Evolutionary conservation across 2,888 invertebrate species (phyloP).

Genomic region (Isoperla grammatica): DNA sequence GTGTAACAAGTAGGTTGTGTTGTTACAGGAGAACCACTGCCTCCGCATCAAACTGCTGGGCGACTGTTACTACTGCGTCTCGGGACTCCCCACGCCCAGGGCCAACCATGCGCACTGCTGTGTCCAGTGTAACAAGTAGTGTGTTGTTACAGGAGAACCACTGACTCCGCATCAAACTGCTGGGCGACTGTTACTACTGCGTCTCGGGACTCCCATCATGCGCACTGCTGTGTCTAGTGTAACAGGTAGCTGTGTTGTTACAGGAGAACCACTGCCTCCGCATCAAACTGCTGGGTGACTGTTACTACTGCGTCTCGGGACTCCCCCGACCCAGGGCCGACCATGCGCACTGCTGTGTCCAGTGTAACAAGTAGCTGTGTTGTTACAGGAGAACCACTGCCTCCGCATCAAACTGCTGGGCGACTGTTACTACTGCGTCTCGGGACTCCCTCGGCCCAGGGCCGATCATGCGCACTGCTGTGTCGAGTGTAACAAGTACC

Average conservation of each 20-base stretch:
- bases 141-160: conserved; percentile 82
- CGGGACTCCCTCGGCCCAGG: conserved; percentile 77
- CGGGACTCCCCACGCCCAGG: conserved; percentile 67
- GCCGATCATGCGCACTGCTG: too few species aligned
- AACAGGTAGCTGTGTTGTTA: too few species aligned
- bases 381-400: conserved; percentile 81
- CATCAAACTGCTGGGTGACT: conserved; percentile 85
- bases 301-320: conserved; percentile 87
- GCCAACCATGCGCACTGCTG: conserved; percentile 84
- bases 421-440: conserved; percentile 89
- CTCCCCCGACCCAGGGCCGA: too few species aligned
- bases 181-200: conserved; percentile 91
- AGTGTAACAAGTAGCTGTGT: too few species aligned
- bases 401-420: conserved; percentile 83
- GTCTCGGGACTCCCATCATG: conserved; percentile 80
- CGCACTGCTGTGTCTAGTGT: conserved; percentile 89
- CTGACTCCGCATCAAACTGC: conserved; percentile 80
- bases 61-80: conserved; percentile 89
- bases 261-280: conserved; percentile 85
- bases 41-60: conserved; percentile 83
- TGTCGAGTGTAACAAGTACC: too few species aligned
- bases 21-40: conserved; percentile 81
- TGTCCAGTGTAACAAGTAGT: too few species aligned
- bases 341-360: too few species aligned
- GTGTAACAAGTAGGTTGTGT: too few species aligned